These are phyloP conservation scores for Spizaetus ornatus DNA, from an alignment of 2,113 vertebrate species.

Conservation along the genomic window DNA sequence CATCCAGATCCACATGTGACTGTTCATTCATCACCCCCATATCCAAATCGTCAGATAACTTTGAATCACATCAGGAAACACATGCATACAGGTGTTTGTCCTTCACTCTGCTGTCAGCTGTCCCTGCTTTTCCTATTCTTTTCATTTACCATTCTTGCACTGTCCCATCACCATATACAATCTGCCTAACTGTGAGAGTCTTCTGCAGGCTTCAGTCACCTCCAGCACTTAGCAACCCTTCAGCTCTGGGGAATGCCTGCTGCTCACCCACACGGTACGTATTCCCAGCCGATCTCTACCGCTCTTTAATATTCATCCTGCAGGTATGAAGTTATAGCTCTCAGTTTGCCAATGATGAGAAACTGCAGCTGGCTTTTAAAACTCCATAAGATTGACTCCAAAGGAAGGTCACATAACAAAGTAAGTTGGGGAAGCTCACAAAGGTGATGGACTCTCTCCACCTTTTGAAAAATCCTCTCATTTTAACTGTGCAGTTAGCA, in stretches of 20 bases:
- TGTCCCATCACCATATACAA: neutral
- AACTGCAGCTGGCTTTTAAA: neutral
- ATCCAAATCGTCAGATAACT: neutral
- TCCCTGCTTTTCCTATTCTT: neutral
- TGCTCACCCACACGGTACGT: neutral
- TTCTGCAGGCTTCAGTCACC: neutral
- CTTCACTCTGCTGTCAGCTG: neutral
- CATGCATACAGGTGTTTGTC: neutral
- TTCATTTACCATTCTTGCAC: neutral
- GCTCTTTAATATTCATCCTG: neutral
- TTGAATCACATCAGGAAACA: neutral
- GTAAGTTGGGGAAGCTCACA: neutral
- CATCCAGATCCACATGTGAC: neutral
- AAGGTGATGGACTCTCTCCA: neutral
- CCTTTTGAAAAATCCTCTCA: neutral
- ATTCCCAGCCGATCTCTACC: neutral
- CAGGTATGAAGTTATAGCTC: neutral
- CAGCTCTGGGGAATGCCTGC: neutral
- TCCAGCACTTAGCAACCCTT: neutral
- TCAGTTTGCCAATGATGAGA: neutral
- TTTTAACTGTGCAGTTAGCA: neutral
- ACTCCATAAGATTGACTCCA: neutral
- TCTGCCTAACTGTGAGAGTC: neutral
- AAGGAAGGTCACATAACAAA: neutral
- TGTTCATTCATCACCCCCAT: neutral